These are phyloP conservation scores for Enteromius radiatus DNA, from an alignment of 2,797 vertebrate genomes.

Conservation along the genomic window DNA sequence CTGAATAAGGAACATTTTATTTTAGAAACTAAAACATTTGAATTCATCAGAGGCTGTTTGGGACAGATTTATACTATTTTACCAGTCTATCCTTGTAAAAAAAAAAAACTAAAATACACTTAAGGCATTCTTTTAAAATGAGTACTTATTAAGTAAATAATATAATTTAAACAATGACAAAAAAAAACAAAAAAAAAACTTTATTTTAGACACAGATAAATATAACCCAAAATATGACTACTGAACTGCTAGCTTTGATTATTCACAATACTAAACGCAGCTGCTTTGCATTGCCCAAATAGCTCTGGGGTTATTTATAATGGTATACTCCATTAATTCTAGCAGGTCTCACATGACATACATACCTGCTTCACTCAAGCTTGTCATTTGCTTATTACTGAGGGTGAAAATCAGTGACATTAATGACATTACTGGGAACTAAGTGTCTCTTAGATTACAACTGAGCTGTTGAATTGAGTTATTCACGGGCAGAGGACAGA, in stretches of 20 bases:
- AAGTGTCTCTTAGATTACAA: conserved; percentile 4
- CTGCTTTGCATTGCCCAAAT: background rate
- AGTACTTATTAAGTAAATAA: background rate
- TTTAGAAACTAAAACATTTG: conserved; percentile 6
- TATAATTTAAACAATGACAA: background rate
- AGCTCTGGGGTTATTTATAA: background rate
- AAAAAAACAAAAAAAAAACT: background rate
- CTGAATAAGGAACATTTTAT: conserved; percentile 3
- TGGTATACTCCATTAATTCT: conserved; percentile 6
- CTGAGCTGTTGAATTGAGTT: conserved; percentile 46
- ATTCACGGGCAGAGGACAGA: conserved; percentile 49
- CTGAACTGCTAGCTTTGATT: background rate
- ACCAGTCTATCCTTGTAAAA: background rate
- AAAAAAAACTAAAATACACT: background rate
- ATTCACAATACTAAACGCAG: background rate
- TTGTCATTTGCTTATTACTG: conserved; percentile 22
- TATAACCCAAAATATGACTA: background rate
- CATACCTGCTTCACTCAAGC: conserved; percentile 9
- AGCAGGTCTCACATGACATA: background rate
- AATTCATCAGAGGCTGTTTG: background rate
- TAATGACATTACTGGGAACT: conserved; percentile 23
- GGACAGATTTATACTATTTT: background rate
- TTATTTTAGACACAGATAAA: background rate
- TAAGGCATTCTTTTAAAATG: background rate
- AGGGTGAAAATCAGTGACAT: conserved; percentile 47